Percentiles rank a stretch among this genome's conserved stretches.
Conservation (phyloP, 2,797 vertebrate species). For the Nyctibius grandis region DNA sequence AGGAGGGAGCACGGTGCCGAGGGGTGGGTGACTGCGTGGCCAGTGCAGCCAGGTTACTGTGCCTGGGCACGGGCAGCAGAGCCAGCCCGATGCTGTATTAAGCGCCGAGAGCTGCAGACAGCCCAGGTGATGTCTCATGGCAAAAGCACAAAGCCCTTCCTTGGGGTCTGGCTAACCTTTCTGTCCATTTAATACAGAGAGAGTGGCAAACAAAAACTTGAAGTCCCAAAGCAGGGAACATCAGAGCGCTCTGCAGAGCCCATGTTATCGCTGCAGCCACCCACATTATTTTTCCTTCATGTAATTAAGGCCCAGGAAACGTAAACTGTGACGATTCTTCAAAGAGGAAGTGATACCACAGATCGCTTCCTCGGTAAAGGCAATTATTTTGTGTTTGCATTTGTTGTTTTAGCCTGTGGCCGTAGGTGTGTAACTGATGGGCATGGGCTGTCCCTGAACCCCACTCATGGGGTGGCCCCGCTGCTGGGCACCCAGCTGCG, state of each 20-base stretch:
- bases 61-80: background rate
- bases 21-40: no score
- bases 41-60: background rate
- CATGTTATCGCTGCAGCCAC: fast-evolving
- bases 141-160: background rate
- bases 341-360: background rate
- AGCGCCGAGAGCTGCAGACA: fast-evolving
- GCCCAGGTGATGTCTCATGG: background rate
- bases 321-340: background rate
- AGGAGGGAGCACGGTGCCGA: no score
- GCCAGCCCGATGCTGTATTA: fast-evolving
- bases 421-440: background rate
- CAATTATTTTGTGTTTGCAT: background rate
- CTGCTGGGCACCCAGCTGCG: fast-evolving
- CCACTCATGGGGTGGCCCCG: background rate
- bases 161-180: background rate
- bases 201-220: background rate
- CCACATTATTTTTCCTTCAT: background rate
- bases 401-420: background rate
- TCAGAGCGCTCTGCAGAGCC: background rate
- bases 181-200: background rate
- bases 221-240: background rate
- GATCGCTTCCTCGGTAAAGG: background rate
- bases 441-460: background rate
- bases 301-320: background rate